Percentiles rank a stretch among this genome's conserved stretches.
These are phyloP conservation scores for Haemorhous mexicanus DNA, from an alignment of 2,113 vertebrate species.

Conservation along the genomic window DNA sequence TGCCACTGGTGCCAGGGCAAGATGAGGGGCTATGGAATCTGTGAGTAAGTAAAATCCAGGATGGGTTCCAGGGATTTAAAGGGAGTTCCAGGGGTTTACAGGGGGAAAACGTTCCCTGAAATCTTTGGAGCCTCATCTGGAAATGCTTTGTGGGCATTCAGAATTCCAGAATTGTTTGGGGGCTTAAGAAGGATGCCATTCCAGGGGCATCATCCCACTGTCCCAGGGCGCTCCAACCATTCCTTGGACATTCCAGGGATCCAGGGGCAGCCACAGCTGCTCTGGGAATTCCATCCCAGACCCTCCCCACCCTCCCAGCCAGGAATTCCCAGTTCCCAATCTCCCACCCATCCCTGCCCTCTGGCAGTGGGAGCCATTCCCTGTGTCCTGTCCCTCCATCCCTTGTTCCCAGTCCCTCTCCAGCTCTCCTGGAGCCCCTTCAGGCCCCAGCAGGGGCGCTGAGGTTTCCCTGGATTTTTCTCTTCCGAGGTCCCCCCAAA, in stretches of 20 bases:
- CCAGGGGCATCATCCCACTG: background rate
- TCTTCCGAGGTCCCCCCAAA: background rate
- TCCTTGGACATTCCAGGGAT: background rate
- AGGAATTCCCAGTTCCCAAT: background rate
- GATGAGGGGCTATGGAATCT: slow-evolving; percentile 78
- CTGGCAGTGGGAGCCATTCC: background rate
- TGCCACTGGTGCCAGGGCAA: slow-evolving; percentile 76
- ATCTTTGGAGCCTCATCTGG: background rate
- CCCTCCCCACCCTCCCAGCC: background rate
- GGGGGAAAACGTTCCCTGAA: background rate
- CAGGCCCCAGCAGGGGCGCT: fast-evolving
- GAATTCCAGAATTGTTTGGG: background rate
- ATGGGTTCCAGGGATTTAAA: fast-evolving
- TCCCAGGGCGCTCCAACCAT: fast-evolving
- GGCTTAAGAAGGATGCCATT: too few species aligned
- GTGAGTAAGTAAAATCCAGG: slow-evolving; percentile 74
- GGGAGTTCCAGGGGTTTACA: fast-evolving
- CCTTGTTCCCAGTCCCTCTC: background rate
- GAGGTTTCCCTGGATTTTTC: background rate
- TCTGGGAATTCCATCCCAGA: background rate
- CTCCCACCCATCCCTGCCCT: background rate
- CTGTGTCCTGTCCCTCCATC: background rate
- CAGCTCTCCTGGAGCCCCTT: background rate
- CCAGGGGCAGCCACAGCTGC: background rate
- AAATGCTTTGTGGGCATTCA: background rate